Conservation (phyloP, 2,888 invertebrate species). For the Cheilosia impressa region DNA sequence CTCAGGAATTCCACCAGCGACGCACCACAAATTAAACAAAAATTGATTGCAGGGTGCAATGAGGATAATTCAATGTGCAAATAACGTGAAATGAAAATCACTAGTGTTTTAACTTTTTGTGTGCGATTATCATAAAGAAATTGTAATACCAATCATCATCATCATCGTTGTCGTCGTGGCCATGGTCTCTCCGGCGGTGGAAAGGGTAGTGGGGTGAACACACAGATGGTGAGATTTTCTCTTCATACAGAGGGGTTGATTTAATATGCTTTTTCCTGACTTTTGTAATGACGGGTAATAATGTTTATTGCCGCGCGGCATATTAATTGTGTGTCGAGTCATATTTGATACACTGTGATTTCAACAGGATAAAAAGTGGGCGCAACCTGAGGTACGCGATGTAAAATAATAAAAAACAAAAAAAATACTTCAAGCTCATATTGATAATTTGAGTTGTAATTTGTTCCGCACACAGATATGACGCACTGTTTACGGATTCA, state of each 20-base stretch:
- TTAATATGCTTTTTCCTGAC: conserved; percentile 1
- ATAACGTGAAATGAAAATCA: conserved; percentile 62
- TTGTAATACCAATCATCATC: conserved; percentile 41
- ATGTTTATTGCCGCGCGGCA: conserved; percentile 19
- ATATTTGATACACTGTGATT: conserved; percentile 12
- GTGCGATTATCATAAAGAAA: conserved; percentile 43
- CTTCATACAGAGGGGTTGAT: conserved; percentile 17
- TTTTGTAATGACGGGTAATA: conserved; percentile 8
- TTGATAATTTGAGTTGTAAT: not conserved
- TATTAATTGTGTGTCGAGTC: not conserved
- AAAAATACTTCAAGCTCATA: conserved; percentile 3
- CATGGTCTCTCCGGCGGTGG: not conserved
- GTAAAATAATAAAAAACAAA: conserved; percentile 7
- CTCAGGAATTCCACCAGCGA: not conserved
- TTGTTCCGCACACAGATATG: not conserved
- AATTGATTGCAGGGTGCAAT: conserved; percentile 29
- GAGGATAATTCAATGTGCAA: conserved; percentile 60
- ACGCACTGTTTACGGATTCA: conserved; percentile 1
- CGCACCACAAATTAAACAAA: conserved; percentile 17
- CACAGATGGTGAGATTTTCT: conserved; percentile 38
- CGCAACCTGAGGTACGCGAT: conserved; percentile 1
- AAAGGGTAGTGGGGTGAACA: not conserved
- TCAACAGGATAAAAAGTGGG: conserved; percentile 10
- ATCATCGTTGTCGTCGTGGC: not conserved
- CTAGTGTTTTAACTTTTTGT: conserved; percentile 39